Base-by-base conservation (phyloP, 2,113 vertebrate species). In the Dipodomys spectabilis region DNA sequence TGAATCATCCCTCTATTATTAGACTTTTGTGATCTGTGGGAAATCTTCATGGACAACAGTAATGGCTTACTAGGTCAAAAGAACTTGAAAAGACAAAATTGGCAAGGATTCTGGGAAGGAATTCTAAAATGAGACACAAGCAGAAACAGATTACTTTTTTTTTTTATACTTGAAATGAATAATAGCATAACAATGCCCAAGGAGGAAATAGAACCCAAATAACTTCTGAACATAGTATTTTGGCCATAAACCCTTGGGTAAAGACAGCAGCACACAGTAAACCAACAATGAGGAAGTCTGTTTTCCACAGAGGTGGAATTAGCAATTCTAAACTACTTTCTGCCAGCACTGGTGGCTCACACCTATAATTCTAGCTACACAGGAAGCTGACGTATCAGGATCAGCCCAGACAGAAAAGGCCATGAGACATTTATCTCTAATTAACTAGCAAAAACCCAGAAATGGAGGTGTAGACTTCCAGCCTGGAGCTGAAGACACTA, bases 291-390 rank as follows among this genome's bases (percentile, higher is more conserved):
- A 82, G 28, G 8, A 83, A 60, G 45, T 73, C 45, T 78, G 16
- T 35, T 82, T 85, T 93, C 28, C 73, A 94, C 2, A 28, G 44
- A 19, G 28, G 11, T 49, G 39, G 64, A 49, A 65, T 64, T 57
- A 82, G 44, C 15, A 83, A 88, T 75, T 67, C 49, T 81, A 62
- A 83, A n/a, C 44, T 35, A 80, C 49, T 84, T 90, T 87, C 67
- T 93, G 11, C 49, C 53, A 57, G 53, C 53, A 57, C 53, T 57
- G 16, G 53, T 57, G 53, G 53, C 53, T 57, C 15, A 57, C 2
- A 57, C 53, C 53, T 57, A 16, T 13, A 13, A 57, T 57, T 13
- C 53, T 53, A 53, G 10, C 49, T 57, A 57, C 53, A 15, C 16
- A 57, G 53, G 53, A 57, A 57, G 53, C 53, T 18, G 53, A 18